Conservation (phyloP, 2,888 invertebrate species). For the Drosophila basisetae region DNA sequence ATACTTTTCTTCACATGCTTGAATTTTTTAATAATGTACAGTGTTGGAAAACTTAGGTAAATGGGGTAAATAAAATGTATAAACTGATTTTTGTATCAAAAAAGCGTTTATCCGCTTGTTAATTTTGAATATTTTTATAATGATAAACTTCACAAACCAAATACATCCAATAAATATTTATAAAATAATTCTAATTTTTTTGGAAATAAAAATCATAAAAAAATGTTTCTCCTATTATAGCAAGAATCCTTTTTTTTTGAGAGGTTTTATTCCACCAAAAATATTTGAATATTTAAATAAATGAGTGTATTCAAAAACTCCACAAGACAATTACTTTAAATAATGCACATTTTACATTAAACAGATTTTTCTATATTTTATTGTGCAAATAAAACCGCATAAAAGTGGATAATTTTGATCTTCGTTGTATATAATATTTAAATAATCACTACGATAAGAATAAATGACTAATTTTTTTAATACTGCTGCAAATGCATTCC, state of each 20-base stretch:
- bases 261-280: too few species aligned
- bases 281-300: too few species aligned
- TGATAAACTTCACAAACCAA: background rate
- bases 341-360: background rate
- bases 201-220: too few species aligned
- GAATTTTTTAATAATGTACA: background rate
- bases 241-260: too few species aligned
- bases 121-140: background rate
- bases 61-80: background rate
- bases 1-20: background rate
- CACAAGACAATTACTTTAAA: background rate
- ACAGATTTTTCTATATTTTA: too few species aligned
- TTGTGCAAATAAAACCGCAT: too few species aligned
- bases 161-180: background rate
- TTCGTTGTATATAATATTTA: background rate
- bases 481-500: too few species aligned
- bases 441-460: background rate
- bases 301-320: background rate
- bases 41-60: background rate
- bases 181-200: too few species aligned
- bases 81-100: background rate
- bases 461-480: background rate
- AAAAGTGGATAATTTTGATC: too few species aligned
- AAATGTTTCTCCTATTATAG: too few species aligned
- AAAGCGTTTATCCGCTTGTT: background rate